Evolutionary conservation across 1,140 invertebrate species (phyloP).

Genomic region (Ceratoteleas bidentatus): DNA sequence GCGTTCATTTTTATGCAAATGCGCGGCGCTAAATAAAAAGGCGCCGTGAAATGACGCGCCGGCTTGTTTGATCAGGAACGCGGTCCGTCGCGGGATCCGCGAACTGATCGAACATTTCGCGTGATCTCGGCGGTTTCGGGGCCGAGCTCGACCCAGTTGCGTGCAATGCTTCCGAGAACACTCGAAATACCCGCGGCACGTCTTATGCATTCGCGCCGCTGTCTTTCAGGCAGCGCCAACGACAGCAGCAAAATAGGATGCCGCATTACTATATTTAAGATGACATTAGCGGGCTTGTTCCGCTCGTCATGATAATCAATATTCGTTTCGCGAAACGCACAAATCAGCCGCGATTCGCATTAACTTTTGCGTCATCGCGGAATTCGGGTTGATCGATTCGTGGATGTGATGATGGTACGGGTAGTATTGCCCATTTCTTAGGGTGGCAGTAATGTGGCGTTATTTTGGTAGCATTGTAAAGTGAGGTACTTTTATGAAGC

Average conservation of each 20-base stretch:
- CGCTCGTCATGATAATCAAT: conserved; percentile 29
- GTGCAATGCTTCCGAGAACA: conserved; percentile 43
- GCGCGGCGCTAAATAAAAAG: too few relatives aligned
- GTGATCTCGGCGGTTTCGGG: conserved; percentile 3
- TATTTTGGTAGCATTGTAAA: too few relatives aligned
- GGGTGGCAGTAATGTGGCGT: too few relatives aligned
- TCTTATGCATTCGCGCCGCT: conserved; percentile 32
- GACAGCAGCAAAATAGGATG: conserved; percentile 29
- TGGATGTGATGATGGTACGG: too few relatives aligned
- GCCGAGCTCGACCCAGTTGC: conserved; percentile 42
- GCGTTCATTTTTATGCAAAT: too few relatives aligned
- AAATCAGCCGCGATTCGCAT: conserved; percentile 13
- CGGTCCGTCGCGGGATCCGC: too few relatives aligned
- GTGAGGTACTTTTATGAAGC: too few relatives aligned
- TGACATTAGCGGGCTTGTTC: conserved; percentile 35
- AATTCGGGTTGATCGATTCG: too few relatives aligned
- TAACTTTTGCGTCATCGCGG: too few relatives aligned
- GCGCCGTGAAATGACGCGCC: too few relatives aligned
- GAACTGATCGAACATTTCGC: conserved; percentile 28
- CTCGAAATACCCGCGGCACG: conserved; percentile 41
- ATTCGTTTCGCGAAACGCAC: conserved; percentile 24
- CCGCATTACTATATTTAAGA: conserved; percentile 43
- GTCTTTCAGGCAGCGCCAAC: conserved; percentile 27
- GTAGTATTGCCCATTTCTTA: too few relatives aligned
- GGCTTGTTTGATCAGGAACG: too few relatives aligned